These are phyloP conservation scores for Tuberolachnus salignus DNA, from an alignment of 2,888 invertebrate species.

Conservation along the genomic window DNA sequence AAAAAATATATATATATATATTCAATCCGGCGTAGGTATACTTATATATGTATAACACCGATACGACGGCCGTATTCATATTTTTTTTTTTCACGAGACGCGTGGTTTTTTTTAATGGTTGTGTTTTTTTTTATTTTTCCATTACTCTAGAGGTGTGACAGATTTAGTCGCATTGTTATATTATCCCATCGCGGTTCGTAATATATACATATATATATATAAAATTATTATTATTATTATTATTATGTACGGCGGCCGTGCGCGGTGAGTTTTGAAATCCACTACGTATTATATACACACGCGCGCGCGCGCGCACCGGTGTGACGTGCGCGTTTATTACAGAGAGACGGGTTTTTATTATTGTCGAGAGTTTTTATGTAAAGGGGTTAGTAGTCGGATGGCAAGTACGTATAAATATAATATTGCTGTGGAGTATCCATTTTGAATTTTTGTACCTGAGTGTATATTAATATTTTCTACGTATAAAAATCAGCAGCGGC, in stretches of 20 bases:
- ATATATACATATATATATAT: no score
- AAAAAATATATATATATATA: no score
- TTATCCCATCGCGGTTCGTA: conserved; percentile 19
- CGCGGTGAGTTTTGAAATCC: conserved; percentile 31
- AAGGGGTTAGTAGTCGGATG: conserved; percentile 54
- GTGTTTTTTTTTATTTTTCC: conserved; percentile 32
- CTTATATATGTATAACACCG: conserved; percentile 42
- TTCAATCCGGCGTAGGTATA: no score
- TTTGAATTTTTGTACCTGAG: conserved; percentile 49
- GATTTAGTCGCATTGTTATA: conserved; percentile 50
- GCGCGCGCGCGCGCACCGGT: not conserved
- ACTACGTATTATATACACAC: not conserved
- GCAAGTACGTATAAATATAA: no score
- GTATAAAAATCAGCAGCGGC: no score
- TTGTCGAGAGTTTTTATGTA: conserved; percentile 45
- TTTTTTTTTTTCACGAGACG: conserved; percentile 46
- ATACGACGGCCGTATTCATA: conserved; percentile 30
- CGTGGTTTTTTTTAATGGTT: conserved; percentile 51
- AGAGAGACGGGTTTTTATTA: conserved; percentile 37
- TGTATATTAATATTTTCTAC: no score
- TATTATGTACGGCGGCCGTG: no score
- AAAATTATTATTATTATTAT: no score
- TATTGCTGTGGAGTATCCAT: conserved; percentile 36
- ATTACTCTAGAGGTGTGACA: conserved; percentile 23
- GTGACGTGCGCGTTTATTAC: not conserved